phyloP scores from a whole-genome alignment of 2,113 vertebrate species.

The Alexandromys fortis region DNA sequence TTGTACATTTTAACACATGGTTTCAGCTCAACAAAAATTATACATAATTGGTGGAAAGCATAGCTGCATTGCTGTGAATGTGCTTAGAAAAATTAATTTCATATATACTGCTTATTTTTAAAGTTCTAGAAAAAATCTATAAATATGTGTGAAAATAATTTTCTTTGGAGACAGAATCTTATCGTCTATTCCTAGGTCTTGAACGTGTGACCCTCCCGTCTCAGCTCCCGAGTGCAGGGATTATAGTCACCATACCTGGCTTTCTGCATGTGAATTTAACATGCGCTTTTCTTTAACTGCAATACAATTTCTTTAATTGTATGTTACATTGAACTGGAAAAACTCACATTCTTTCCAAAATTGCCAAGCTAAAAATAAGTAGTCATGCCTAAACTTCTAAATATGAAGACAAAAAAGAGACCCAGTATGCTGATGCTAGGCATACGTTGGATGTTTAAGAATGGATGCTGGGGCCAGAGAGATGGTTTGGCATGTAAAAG shows the following conservation, averaged over 20 bases:
- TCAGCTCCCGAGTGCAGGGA: neutral
- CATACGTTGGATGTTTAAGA: neutral
- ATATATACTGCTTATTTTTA: neutral
- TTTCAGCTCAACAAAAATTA: neutral
- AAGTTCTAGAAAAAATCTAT: constrained; percentile 39
- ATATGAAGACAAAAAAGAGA: neutral
- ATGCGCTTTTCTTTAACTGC: constrained; percentile 15
- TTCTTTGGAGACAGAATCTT: neutral
- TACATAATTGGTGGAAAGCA: neutral
- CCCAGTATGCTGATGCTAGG: neutral
- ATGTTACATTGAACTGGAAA: constrained; percentile 44
- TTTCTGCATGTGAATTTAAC: constrained; percentile 9
- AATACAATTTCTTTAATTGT: constrained; percentile 40
- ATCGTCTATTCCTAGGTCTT: neutral
- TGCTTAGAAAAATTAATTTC: neutral
- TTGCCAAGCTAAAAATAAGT: constrained; percentile 23
- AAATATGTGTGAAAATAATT: neutral
- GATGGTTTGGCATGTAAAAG: neutral
- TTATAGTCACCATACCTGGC: neutral
- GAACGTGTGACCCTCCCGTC: neutral
- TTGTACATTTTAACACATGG: neutral
- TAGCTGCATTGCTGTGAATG: neutral
- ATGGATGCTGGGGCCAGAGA: neutral
- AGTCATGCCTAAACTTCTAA: neutral
- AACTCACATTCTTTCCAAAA: constrained; percentile 15